Percentiles rank a stretch among this genome's conserved stretches.
Evolutionary conservation across 2,113 vertebrate species (phyloP).

Genomic region (Ctenodactylus gundi): DNA sequence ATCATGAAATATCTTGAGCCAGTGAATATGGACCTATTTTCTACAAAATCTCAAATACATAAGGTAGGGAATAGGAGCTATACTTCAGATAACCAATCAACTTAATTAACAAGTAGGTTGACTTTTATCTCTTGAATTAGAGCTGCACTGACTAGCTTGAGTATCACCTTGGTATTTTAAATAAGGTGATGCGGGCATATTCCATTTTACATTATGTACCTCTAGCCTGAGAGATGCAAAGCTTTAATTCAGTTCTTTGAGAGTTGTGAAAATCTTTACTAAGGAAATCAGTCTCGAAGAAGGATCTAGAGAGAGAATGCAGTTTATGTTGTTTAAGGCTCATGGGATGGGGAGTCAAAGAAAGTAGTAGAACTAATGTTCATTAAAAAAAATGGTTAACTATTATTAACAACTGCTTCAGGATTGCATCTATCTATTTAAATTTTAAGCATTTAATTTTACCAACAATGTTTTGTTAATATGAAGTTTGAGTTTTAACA

Average conservation of each 20-base stretch:
- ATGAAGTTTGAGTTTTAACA: background rate
- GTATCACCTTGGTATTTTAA: conserved; percentile 24
- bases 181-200: background rate
- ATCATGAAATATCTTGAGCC: conserved; percentile 49
- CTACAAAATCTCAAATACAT: background rate
- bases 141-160: background rate
- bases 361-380: background rate
- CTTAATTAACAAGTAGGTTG: conserved; percentile 3
- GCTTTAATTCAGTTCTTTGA: background rate
- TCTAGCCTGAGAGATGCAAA: background rate
- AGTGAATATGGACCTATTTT: conserved; percentile 38
- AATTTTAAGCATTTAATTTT: background rate
- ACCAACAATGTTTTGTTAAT: conserved; percentile 2
- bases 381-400: background rate
- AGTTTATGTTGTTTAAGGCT: background rate
- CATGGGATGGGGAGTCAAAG: background rate
- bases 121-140: background rate
- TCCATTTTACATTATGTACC: background rate
- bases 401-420: no score
- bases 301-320: background rate
- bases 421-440: background rate
- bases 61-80: background rate
- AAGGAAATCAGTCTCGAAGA: background rate
- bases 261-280: background rate
- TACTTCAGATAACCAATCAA: conserved; percentile 25